Conservation (phyloP, 53 echinoderm and acorn worm genomes). For the Actinopyga echinites region DNA sequence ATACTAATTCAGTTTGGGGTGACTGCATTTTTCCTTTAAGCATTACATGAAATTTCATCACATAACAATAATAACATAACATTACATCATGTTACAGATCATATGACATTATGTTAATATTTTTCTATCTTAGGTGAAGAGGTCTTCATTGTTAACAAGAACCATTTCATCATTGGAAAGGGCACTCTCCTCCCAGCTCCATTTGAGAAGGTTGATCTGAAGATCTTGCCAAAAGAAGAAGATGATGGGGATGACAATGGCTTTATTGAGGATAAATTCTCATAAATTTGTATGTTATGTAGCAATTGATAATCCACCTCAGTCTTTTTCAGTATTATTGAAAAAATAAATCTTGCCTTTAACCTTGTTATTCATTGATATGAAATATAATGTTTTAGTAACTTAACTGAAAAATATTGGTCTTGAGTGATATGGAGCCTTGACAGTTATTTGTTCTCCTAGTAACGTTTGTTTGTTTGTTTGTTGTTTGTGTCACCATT, state of each 20-base stretch:
- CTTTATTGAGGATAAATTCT: slow-evolving; percentile 17
- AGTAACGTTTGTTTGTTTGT: no score
- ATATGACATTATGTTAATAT: not conserved
- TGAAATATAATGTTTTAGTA: no score
- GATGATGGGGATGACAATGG: slow-evolving; percentile 10
- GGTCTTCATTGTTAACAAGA: slow-evolving; percentile 89
- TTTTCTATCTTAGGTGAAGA: slow-evolving; percentile 78
- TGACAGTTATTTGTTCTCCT: no score
- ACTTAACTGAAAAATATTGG: no score
- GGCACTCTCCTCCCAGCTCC: slow-evolving; percentile 82
- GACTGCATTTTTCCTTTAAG: not conserved
- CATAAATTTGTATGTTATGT: not conserved
- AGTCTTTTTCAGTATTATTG: no score
- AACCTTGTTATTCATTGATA: no score
- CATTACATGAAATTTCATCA: not conserved
- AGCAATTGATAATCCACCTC: no score
- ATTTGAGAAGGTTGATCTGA: slow-evolving; percentile 71
- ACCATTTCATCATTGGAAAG: slow-evolving; percentile 81
- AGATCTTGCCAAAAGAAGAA: slow-evolving; percentile 42
- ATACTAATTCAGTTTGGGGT: not conserved
- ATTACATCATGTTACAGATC: not conserved
- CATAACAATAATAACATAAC: not conserved
- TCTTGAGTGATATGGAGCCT: no score
- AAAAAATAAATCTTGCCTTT: no score
- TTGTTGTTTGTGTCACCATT: no score